These are phyloP conservation scores for Nomada fabriciana DNA, from an alignment of 2,888 invertebrate species.

Conservation along the genomic window DNA sequence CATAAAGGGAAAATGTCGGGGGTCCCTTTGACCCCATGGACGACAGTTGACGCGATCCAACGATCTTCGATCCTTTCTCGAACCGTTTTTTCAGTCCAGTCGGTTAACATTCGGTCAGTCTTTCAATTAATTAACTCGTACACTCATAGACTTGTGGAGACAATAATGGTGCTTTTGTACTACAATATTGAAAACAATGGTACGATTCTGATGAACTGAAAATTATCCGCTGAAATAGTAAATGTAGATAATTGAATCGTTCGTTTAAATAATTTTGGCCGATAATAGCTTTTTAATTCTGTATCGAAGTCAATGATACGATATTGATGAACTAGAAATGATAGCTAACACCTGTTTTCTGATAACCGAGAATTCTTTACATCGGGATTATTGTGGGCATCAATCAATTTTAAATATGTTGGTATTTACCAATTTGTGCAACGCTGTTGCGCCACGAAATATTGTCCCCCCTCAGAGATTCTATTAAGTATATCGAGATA, in stretches of 20 bases:
- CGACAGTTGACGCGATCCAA: conserved; percentile 18
- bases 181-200: too few species aligned
- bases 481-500: too few species aligned
- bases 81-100: too few species aligned
- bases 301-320: too few species aligned
- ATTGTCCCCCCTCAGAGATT: conserved; percentile 10
- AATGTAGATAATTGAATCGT: too few species aligned
- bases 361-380: conserved; percentile 32
- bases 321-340: neutral
- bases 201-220: neutral
- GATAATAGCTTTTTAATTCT: too few species aligned
- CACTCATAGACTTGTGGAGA: neutral
- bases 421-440: conserved; percentile 58
- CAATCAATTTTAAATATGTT: conserved; percentile 48
- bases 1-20: conserved; percentile 23
- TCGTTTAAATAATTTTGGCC: too few species aligned
- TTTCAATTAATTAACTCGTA: neutral
- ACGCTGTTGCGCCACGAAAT: conserved; percentile 45
- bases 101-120: neutral
- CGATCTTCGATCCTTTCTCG: conserved; percentile 34
- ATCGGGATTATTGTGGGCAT: conserved; percentile 44
- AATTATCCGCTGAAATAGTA: neutral
- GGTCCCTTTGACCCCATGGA: conserved; percentile 9
- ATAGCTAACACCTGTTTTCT: neutral
- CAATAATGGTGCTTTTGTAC: neutral